Base-by-base conservation (phyloP, 2,113 vertebrate species). In the Saccopteryx leptura region DNA sequence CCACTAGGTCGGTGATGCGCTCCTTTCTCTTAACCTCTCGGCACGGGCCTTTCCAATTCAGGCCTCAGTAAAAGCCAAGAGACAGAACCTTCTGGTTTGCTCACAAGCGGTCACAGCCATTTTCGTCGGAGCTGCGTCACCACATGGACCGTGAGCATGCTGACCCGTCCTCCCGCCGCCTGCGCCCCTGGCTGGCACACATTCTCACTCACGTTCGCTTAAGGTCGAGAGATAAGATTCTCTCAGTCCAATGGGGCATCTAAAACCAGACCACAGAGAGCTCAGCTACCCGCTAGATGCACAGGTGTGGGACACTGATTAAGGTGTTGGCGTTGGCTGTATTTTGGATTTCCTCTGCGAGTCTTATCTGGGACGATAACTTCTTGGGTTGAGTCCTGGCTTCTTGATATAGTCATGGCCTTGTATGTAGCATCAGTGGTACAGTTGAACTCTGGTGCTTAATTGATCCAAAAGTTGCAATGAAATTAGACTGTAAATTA, bases 91-190 rank as follows among this genome's bases (percentile, higher is more conserved):
- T 11, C n/a, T 11, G 61, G 39, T 52, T 33, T 19, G 39, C 19
- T 26, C 5, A 6, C 0, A 9, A 48, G 18, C 6, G 84, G 65
- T 24, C 50, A 6, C 24, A 9, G 58, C 19, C 48, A 18, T 58
- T 48, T n/a, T 31, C 12, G 14, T 46, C 0, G 1, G 50, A 13
- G 24, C 39, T 4, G 18, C 3, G 1, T 4, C 3, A 2, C 28
- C 9, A 23, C 3, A 0, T 9, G 39, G 33, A 26, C 1, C 4
- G 28, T 0, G 23, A 2, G 14, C 1, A 1, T 1, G 26, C 26
- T 33, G 13, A 0, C 39, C 21, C 23, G 28, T 39, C 1, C 4
- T 28, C 3, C 13, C 6, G 7, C 14, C 6, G 66, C 46, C 31
- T 4, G 17, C 56, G 9, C 15, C 23, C 68, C 56, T 7, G 48